Conservation (phyloP, 2,888 invertebrate genomes). For the Apeira syringaria region DNA sequence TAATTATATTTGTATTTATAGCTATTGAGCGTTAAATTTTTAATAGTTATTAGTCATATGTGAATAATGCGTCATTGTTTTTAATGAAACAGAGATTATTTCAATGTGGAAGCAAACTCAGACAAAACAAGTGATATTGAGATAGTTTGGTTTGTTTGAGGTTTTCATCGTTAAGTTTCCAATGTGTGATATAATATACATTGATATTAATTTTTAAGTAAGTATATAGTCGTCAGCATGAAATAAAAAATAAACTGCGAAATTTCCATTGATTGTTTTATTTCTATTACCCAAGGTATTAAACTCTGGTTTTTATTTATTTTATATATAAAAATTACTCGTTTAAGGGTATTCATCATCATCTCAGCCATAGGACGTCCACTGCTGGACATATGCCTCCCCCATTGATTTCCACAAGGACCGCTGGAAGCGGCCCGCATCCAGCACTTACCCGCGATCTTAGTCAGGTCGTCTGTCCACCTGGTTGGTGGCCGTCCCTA, state of each 20-base stretch:
- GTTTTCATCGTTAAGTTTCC: conserved; percentile 66
- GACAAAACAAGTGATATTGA: conserved; percentile 38
- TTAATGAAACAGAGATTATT: conserved; percentile 67
- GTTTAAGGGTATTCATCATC: no score
- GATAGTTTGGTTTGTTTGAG: no score
- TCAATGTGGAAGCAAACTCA: conserved; percentile 52
- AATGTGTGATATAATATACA: conserved; percentile 80
- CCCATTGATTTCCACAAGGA: no score
- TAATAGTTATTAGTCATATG: conserved; percentile 77
- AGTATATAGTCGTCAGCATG: conserved; percentile 80
- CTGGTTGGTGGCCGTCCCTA: no score
- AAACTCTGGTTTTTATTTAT: no score
- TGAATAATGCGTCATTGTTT: conserved; percentile 77
- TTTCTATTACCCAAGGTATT: no score
- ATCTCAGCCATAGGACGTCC: no score
- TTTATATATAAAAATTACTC: no score
- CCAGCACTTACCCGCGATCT: no score
- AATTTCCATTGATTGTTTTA: conserved; percentile 16
- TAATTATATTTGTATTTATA: conserved; percentile 82
- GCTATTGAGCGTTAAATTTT: conserved; percentile 82
- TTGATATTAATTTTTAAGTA: conserved; percentile 70
- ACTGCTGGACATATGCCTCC: no score
- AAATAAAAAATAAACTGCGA: conserved; percentile 53
- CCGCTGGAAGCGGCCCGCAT: no score
- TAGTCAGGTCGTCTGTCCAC: no score